Percentiles rank a stretch among this genome's conserved stretches.
Conservation (phyloP, 2,113 vertebrate species). For the Loxodonta africana region DNA sequence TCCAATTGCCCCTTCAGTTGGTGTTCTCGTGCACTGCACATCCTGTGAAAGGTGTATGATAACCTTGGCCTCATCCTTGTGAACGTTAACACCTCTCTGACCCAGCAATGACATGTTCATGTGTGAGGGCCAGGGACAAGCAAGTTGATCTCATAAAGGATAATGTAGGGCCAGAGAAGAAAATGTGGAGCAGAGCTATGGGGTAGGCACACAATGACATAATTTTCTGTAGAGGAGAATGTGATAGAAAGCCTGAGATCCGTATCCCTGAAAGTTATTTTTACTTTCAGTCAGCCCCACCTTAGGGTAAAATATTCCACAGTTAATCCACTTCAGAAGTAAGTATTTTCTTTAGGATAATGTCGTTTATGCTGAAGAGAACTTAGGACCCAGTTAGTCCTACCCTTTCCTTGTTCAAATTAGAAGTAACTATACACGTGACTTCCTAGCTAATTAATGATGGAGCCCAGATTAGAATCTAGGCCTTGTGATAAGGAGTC, state of each 20-base stretch:
- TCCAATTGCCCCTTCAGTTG: not conserved
- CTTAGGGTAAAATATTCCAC: not conserved
- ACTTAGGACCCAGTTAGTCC: not conserved
- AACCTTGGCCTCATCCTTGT: not conserved
- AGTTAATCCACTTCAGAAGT: not conserved
- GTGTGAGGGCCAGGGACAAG: not conserved
- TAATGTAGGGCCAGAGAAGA: not conserved
- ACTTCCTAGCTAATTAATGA: too few relatives aligned
- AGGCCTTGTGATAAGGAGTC: not conserved
- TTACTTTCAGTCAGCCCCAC: not conserved
- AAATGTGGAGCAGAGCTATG: not conserved
- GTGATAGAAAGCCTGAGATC: not conserved
- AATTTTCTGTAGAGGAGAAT: constrained; percentile 30
- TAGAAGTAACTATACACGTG: too few relatives aligned
- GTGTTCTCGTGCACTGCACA: not conserved
- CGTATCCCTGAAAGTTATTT: not conserved
- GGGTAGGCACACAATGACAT: not conserved
- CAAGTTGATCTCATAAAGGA: not conserved
- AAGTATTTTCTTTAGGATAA: not conserved
- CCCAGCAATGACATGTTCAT: not conserved
- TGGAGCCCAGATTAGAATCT: not conserved
- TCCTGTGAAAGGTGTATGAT: not conserved
- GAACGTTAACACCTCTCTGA: not conserved
- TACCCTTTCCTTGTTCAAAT: not conserved
- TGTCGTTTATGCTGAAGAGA: not conserved